Evolutionary conservation across 2,888 invertebrate genomes (phyloP), one percentile per base, ranked within the genome.

Genomic region (Drosophila multiciliata): DNA sequence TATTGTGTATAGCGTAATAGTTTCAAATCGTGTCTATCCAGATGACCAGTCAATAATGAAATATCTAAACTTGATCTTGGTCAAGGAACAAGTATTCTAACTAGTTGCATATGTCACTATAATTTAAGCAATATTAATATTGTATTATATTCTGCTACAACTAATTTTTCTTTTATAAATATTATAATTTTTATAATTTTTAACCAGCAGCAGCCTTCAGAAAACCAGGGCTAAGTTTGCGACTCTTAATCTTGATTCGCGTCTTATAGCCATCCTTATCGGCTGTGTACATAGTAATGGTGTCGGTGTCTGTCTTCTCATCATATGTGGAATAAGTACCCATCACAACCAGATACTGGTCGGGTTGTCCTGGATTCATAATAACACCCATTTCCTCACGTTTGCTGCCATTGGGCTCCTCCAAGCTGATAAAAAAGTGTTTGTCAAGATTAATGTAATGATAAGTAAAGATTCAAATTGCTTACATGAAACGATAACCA

Each of bases 261-360:
- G 93, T 67, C 50, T 91, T 91, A 75, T 93, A 93, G 55, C 93
- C 93, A 74, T 91, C 90, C 73, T 93, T 93, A 59, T 93, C 93
- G 59, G 93, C 93, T 5, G 92, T 93, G 74, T 93, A 93, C 92
- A 92, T 92, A 8, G 92, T 92, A 4, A 91, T 82, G 15, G 91
- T 90, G 26, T 92, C 92, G 36, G 75, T 91, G 1, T 91, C 88
- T 59, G 92, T 90, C 67, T 91, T 91, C 70, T 92, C 91, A 72
- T 92, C 91, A n/a, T 90, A 91, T 2, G 71, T 71, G 5, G 89
- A 78, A 73, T 91, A 92, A 9, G 88, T 71, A 61, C 93, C 93
- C 92, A 92, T 92, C 0, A 92, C 92, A 3, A 93, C 92, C 9
- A 92, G 75, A 67, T 93, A 83, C 54, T 93, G 91, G 1, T 92